phyloP scores from a whole-genome alignment of 2,888 invertebrate genomes.

The Phoronis australis region DNA sequence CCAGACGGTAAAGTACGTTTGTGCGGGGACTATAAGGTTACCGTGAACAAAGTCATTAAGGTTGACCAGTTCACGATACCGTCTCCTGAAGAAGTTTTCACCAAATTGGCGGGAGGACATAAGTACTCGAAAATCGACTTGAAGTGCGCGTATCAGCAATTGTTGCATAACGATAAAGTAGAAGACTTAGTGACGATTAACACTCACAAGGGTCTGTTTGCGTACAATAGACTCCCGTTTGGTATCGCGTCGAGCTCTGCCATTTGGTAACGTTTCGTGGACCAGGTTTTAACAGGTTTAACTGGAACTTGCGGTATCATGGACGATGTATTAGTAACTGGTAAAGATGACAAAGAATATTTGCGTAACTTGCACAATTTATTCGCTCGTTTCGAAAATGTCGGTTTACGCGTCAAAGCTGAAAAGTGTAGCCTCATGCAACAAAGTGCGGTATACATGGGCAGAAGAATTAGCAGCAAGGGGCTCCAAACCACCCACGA shows the following conservation, averaged over 20 bases:
- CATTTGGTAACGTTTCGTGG: slow-evolving; percentile 44
- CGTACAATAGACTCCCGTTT: slow-evolving; percentile 14
- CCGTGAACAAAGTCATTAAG: slow-evolving; percentile 9
- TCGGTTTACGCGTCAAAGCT: slow-evolving; percentile 1
- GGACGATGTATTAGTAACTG: slow-evolving; percentile 17
- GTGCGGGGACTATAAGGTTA: slow-evolving; percentile 17
- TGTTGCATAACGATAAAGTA: not conserved
- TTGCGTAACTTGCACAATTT: slow-evolving; percentile 3
- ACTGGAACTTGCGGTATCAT: slow-evolving; percentile 11
- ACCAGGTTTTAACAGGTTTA: slow-evolving; percentile 29
- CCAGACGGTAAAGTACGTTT: slow-evolving; percentile 11
- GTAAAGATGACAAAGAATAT: slow-evolving; percentile 5
- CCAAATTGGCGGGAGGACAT: slow-evolving; percentile 4
- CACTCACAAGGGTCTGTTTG: slow-evolving; percentile 3
- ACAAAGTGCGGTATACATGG: slow-evolving; percentile 5
- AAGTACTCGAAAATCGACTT: slow-evolving; percentile 11
- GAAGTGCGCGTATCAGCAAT: slow-evolving; percentile 6
- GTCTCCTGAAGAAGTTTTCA: slow-evolving; percentile 22
- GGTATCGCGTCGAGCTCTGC: slow-evolving; percentile 34
- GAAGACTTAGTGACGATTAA: not conserved
- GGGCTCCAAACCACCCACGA: slow-evolving; percentile 6
- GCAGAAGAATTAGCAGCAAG: not conserved
- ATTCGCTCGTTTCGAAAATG: slow-evolving; percentile 4
- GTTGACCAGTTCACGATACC: slow-evolving; percentile 20
- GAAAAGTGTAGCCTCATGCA: slow-evolving; percentile 2